Evolutionary conservation across 2,888 invertebrate species (phyloP).

Genomic region (Xestia xanthographa): DNA sequence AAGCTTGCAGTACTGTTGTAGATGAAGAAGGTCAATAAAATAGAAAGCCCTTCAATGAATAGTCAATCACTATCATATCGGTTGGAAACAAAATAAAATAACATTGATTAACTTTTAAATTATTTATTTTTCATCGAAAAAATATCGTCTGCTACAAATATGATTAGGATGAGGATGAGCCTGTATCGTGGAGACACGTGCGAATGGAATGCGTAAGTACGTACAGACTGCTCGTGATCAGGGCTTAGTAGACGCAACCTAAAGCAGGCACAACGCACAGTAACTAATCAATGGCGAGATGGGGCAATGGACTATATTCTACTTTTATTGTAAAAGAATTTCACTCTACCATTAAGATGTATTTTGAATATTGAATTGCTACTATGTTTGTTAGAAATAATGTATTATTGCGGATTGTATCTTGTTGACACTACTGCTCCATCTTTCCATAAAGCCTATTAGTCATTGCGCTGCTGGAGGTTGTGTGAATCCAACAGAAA

Average conservation of each 20-base stretch:
- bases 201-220: constrained; percentile 69
- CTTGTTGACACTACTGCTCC: neutral
- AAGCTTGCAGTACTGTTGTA: neutral
- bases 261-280: constrained; percentile 33
- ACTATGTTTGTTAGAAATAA: neutral
- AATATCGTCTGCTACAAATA: constrained; percentile 66
- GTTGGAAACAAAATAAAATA: constrained; percentile 38
- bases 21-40: neutral
- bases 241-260: constrained; percentile 7
- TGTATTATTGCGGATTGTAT: neutral
- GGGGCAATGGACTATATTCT: neutral
- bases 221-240: constrained; percentile 27
- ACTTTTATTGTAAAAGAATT: neutral
- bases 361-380: neutral
- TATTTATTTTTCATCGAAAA: constrained; percentile 68
- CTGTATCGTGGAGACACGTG: constrained; percentile 48
- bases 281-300: neutral
- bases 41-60: neutral
- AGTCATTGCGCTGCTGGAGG: constrained; percentile 47
- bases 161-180: constrained; percentile 57
- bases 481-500: constrained; percentile 47
- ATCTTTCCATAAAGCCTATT: neutral
- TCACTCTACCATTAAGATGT: neutral
- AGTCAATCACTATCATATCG: neutral
- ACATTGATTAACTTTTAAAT: constrained; percentile 47